These are phyloP conservation scores for Stictocephala bisonia DNA, from an alignment of 2,888 invertebrate genomes.

Conservation along the genomic window DNA sequence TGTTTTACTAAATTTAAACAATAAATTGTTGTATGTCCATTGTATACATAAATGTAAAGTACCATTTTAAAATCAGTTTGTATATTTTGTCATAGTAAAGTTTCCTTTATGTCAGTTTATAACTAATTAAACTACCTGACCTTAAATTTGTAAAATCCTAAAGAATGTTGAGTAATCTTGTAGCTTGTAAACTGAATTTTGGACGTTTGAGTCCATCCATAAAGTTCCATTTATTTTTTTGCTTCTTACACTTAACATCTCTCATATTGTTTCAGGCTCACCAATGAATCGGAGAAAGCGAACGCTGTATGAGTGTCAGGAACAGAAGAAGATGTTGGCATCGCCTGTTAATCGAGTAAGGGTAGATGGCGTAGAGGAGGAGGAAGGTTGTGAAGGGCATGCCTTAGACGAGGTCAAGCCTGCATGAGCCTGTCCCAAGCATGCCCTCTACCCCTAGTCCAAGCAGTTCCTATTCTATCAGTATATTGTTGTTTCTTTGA, in stretches of 20 bases:
- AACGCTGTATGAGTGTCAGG: conserved; percentile 35
- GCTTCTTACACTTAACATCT: not conserved
- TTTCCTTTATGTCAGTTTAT: too few species aligned
- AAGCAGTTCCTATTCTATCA: conserved; percentile 41
- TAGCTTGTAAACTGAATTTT: too few species aligned
- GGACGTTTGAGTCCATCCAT: too few species aligned
- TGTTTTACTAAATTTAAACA: too few species aligned
- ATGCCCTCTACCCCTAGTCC: not conserved
- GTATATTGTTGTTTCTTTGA: conserved; percentile 14
- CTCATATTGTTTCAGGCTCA: conserved; percentile 46
- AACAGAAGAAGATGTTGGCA: conserved; percentile 34
- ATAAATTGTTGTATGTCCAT: too few species aligned
- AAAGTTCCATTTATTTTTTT: conserved; percentile 8
- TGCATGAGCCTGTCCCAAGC: not conserved
- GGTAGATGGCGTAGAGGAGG: conserved; percentile 17
- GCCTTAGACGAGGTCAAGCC: conserved; percentile 35
- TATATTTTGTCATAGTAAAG: too few species aligned
- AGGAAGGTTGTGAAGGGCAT: conserved; percentile 45
- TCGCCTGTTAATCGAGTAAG: conserved; percentile 51
- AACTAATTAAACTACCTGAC: too few species aligned
- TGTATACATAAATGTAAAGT: too few species aligned
- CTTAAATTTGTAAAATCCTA: too few species aligned
- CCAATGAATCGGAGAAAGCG: conserved; percentile 52
- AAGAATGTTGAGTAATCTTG: too few species aligned
- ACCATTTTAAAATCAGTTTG: too few species aligned